Conservation (phyloP, 37 sponge, comb jelly and placozoan species). For the Amphimedon queenslandica region DNA sequence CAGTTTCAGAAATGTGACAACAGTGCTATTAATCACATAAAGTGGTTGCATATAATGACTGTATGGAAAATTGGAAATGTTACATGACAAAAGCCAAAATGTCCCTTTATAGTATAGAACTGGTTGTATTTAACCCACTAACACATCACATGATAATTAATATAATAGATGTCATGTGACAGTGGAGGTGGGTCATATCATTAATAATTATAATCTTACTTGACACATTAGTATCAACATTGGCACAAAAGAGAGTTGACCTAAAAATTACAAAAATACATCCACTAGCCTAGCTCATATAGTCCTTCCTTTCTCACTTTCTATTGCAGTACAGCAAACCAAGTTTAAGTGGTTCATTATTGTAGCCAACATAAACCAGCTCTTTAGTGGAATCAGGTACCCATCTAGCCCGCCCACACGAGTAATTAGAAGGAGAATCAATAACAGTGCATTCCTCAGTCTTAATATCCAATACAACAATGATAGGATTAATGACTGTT, state of each 20-base stretch:
- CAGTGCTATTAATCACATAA: not conserved
- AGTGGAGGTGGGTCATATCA: too few species aligned
- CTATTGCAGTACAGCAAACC: conserved; percentile 81
- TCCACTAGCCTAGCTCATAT: not conserved
- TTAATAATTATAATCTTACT: conserved; percentile 38
- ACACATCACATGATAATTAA: too few species aligned
- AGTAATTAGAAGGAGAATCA: conserved; percentile 33
- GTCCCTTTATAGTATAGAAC: too few species aligned
- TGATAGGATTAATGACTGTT: conserved; percentile 53
- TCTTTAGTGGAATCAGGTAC: conserved; percentile 36
- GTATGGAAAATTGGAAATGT: too few species aligned
- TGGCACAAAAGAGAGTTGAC: conserved; percentile 57
- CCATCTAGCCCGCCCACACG: conserved; percentile 55
- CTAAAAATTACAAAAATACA: conserved; percentile 17
- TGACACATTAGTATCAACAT: conserved; percentile 22
- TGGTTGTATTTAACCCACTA: too few species aligned
- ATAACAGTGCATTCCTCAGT: conserved; percentile 43
- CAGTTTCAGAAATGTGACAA: conserved; percentile 25
- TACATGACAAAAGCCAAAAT: too few species aligned
- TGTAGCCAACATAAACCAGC: conserved; percentile 80
- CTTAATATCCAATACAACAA: conserved; percentile 62
- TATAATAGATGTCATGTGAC: too few species aligned
- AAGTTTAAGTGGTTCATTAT: conserved; percentile 64
- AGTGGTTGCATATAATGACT: too few species aligned
- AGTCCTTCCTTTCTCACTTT: conserved; percentile 21